These are phyloP conservation scores for Passerina amoena DNA, from an alignment of 2,113 vertebrate species.

Conservation along the genomic window DNA sequence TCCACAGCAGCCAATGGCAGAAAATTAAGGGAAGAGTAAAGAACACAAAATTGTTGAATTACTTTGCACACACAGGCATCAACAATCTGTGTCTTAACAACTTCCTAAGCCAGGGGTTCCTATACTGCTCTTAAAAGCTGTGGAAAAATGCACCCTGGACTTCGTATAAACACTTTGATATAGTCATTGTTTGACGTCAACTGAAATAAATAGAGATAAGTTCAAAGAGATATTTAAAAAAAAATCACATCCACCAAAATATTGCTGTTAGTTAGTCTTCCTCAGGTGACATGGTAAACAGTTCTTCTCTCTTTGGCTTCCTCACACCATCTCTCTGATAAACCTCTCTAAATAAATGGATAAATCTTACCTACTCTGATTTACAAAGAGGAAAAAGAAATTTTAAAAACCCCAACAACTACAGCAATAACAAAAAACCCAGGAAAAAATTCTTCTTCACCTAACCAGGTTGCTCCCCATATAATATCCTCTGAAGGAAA, in stretches of 20 bases:
- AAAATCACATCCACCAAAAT: background rate
- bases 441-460: background rate
- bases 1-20: background rate
- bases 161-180: background rate
- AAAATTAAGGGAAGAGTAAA: background rate
- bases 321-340: background rate
- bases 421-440: fast-evolving
- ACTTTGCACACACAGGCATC: background rate
- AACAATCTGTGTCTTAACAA: background rate
- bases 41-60: background rate
- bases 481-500: background rate
- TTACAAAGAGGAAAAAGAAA: background rate
- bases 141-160: background rate
- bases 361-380: background rate
- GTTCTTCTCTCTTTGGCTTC: background rate
- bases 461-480: background rate
- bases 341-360: background rate
- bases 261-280: background rate
- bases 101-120: background rate
- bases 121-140: background rate
- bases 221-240: background rate
- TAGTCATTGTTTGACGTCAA: background rate
- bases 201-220: background rate
- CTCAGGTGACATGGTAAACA: background rate
- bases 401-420: background rate